phyloP scores from a whole-genome alignment of 2,888 invertebrate species.

The Lasioglossum malachurum region DNA sequence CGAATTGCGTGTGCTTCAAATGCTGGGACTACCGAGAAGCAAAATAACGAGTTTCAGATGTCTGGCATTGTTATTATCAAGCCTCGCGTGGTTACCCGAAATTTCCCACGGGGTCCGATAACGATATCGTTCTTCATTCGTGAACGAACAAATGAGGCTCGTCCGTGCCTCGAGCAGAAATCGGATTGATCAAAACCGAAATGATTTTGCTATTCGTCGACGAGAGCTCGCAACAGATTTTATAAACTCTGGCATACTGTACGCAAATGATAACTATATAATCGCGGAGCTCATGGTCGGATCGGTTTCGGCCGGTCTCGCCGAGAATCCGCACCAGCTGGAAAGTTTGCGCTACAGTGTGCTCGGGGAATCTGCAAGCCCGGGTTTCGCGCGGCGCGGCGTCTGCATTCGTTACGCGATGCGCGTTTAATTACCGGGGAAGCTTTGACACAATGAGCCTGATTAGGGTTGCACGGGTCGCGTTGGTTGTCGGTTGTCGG shows the following conservation, averaged over 20 bases:
- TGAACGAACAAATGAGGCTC: too few species aligned
- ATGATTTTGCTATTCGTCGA: too few species aligned
- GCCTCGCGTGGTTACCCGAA: neutral
- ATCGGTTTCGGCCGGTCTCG: neutral
- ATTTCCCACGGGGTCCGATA: too few species aligned
- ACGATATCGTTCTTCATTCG: too few species aligned
- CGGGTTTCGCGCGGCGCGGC: neutral
- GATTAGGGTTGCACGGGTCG: slow-evolving; percentile 23
- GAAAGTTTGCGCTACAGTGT: neutral
- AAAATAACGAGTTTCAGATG: neutral
- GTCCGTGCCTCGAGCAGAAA: too few species aligned
- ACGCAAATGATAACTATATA: too few species aligned
- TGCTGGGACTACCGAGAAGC: neutral
- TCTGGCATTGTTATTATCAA: neutral
- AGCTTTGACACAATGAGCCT: slow-evolving; percentile 44
- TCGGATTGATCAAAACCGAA: too few species aligned
- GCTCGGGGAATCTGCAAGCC: neutral
- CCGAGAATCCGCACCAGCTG: neutral
- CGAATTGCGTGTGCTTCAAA: too few species aligned
- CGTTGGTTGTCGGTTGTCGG: neutral
- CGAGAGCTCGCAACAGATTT: too few species aligned
- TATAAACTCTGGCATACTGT: too few species aligned
- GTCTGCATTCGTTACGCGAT: neutral
- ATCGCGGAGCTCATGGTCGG: neutral
- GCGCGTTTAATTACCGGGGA: slow-evolving; percentile 27